Evolutionary conservation across 2,888 invertebrate genomes (phyloP).

Genomic region (Esperia sulphurella): DNA sequence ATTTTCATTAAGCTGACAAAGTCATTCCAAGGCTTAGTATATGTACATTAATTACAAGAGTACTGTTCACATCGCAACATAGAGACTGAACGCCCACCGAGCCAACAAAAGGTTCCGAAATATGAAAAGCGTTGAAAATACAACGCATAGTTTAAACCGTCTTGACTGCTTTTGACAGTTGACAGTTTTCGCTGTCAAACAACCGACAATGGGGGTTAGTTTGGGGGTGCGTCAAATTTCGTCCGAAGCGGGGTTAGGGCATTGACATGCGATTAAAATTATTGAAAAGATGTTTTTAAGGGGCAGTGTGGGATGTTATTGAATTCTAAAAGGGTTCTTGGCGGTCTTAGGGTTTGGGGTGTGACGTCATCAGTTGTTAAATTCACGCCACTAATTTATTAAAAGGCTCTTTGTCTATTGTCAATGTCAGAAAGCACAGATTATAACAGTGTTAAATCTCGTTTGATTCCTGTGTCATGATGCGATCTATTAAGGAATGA

Average conservation of each 20-base stretch:
- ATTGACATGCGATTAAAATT: constrained; percentile 73
- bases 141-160: constrained; percentile 74
- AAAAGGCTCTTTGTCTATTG: too few species aligned
- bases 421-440: too few species aligned
- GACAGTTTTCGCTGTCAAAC: constrained; percentile 73
- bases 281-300: constrained; percentile 63
- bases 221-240: constrained; percentile 68
- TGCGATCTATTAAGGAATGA: too few species aligned
- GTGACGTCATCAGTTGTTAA: neutral
- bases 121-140: constrained; percentile 59
- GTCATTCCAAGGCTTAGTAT: neutral
- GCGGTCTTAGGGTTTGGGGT: neutral
- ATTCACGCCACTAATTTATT: neutral
- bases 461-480: too few species aligned
- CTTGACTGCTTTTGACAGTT: constrained; percentile 77
- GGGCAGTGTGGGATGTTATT: constrained; percentile 39
- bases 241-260: constrained; percentile 41
- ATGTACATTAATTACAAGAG: neutral
- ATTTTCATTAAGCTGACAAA: neutral
- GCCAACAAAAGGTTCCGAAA: constrained; percentile 56
- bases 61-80: constrained; percentile 11
- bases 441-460: too few species aligned
- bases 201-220: constrained; percentile 66
- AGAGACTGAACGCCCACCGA: constrained; percentile 41
- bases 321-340: constrained; percentile 53